A percentile compares a stretch with the other conserved stretches of the same genome.
Evolutionary conservation across 2,113 vertebrate genomes (phyloP).

Genomic region (Pogonocichla stellata): DNA sequence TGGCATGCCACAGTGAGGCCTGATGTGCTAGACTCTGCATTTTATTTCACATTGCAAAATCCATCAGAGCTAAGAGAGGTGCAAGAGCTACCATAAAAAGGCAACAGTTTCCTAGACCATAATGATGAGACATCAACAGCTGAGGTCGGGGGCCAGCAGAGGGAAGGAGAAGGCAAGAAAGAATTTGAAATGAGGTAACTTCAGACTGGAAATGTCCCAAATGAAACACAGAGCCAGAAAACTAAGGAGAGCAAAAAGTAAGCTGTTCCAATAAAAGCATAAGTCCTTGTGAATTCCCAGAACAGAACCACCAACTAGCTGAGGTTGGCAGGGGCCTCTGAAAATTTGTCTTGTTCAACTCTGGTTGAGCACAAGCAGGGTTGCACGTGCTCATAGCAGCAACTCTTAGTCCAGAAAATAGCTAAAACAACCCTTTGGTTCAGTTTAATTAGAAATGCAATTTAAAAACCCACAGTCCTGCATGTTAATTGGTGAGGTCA

Average conservation of each 20-base stretch:
- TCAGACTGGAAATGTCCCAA: neutral
- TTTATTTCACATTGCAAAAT: neutral
- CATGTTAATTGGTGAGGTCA: neutral
- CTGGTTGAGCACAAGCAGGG: neutral
- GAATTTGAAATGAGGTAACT: neutral
- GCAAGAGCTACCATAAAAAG: neutral
- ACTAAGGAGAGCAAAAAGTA: neutral
- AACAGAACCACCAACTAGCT: neutral
- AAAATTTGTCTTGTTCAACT: neutral
- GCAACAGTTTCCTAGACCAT: neutral
- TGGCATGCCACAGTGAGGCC: neutral
- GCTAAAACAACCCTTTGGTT: neutral
- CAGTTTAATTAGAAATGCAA: neutral
- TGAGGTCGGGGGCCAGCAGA: fast-evolving
- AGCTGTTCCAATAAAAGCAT: neutral
- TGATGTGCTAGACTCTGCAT: neutral
- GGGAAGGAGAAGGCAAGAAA: neutral
- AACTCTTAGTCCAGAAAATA: neutral
- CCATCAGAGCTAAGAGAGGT: neutral
- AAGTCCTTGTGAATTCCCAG: neutral
- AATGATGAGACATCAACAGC: neutral
- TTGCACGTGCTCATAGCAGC: neutral
- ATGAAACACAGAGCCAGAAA: neutral
- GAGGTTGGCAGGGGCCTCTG: neutral
- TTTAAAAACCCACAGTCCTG: neutral